A percentile compares a stretch with the other conserved stretches of the same genome.
phyloP scores from a whole-genome alignment of 2,113 vertebrate species.

The Cyphomyrus plagiostoma region DNA sequence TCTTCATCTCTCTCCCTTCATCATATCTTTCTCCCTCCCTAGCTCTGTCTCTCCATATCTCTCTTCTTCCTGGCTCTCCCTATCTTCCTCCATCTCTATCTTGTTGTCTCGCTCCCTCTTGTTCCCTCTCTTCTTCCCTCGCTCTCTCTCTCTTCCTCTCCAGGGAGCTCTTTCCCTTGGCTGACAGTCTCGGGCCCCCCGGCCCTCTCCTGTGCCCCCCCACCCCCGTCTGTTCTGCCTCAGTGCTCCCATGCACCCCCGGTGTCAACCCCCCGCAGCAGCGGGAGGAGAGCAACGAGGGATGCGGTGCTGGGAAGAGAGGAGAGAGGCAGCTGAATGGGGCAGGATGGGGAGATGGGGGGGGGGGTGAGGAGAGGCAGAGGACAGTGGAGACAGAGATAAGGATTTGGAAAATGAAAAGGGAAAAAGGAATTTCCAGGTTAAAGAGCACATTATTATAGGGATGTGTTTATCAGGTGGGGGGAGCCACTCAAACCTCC shows the following conservation, averaged over 20 bases:
- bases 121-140: background rate
- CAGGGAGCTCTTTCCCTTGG: slow-evolving; percentile 22
- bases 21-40: background rate
- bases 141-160: slow-evolving; percentile 17
- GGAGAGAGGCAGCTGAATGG: background rate
- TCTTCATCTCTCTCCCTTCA: background rate
- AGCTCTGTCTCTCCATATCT: background rate
- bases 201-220: slow-evolving; percentile 14
- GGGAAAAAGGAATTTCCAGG: background rate
- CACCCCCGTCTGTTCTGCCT: slow-evolving; percentile 26
- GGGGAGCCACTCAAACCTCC: background rate
- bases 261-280: slow-evolving; percentile 24
- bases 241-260: slow-evolving; percentile 14
- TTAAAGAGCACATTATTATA: slow-evolving; percentile 4
- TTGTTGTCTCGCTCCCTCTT: background rate
- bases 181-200: slow-evolving; percentile 24
- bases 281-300: slow-evolving; percentile 8
- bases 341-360: background rate
- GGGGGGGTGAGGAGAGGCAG: background rate
- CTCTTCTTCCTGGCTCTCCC: background rate
- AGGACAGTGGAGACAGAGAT: background rate
- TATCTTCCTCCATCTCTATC: background rate
- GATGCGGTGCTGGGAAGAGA: slow-evolving; percentile 3
- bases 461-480: background rate
- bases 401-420: background rate